These are phyloP conservation scores for Poecile atricapillus DNA, from an alignment of 2,113 vertebrate species.

Conservation along the genomic window DNA sequence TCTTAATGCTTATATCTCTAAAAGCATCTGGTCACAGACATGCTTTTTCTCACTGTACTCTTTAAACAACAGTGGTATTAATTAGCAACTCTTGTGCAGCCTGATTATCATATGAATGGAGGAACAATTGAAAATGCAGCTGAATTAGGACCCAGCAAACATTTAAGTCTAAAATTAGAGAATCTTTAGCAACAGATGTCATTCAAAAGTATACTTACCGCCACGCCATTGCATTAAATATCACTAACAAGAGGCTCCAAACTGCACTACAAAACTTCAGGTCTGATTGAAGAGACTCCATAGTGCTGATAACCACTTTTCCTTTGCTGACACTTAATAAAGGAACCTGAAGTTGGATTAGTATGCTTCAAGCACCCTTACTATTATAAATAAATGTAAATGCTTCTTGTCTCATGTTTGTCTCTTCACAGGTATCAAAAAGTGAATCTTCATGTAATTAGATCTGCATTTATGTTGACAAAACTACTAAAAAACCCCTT, in stretches of 20 bases:
- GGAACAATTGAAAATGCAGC: slow-evolving; percentile 24
- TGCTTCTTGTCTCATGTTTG: neutral
- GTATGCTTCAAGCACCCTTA: neutral
- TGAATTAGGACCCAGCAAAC: slow-evolving; percentile 30
- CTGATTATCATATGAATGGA: neutral
- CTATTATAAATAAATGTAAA: neutral
- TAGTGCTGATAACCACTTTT: neutral
- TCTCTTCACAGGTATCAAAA: neutral
- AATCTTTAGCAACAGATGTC: slow-evolving; percentile 38
- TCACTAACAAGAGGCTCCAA: neutral
- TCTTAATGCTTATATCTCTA: neutral
- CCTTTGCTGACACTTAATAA: neutral
- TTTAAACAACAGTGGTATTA: slow-evolving; percentile 30
- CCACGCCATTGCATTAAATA: neutral
- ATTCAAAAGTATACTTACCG: slow-evolving; percentile 15
- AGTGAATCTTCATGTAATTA: neutral
- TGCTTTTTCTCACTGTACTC: neutral
- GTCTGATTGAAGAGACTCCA: neutral
- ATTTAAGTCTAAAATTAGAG: neutral
- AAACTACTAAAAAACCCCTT: neutral
- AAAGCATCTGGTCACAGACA: slow-evolving; percentile 17
- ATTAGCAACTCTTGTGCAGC: slow-evolving; percentile 11
- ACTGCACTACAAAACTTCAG: neutral
- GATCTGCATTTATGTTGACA: neutral
- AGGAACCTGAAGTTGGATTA: neutral